These are phyloP conservation scores for Latrodectus elegans DNA, from an alignment of 2,888 invertebrate species.

Conservation along the genomic window DNA sequence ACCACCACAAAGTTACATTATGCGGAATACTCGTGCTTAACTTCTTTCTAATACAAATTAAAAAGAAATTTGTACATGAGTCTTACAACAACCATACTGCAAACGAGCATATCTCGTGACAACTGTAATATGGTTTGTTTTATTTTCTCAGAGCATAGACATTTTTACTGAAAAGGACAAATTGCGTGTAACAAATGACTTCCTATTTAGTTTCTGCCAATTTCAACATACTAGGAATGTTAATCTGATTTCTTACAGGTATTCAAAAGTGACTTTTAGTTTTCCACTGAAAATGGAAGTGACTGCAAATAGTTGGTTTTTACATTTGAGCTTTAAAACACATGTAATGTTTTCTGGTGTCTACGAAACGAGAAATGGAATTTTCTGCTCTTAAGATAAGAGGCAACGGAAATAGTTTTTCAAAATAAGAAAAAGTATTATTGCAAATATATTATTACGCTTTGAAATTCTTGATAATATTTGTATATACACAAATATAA, in stretches of 20 bases:
- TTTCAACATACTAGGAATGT: background rate
- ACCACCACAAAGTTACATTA: background rate
- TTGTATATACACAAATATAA: no score
- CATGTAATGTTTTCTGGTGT: no score
- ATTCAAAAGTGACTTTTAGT: no score
- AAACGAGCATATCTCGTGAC: constrained; percentile 2
- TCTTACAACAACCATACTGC: background rate
- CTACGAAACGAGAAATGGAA: no score
- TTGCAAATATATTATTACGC: no score
- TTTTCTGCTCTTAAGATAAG: no score
- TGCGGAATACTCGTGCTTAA: constrained; percentile 5
- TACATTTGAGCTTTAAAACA: no score
- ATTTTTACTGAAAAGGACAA: constrained; percentile 5
- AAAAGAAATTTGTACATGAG: background rate
- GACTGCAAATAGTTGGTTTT: no score
- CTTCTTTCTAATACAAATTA: constrained; percentile 2
- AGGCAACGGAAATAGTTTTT: no score
- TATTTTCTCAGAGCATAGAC: background rate
- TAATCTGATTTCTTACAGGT: background rate
- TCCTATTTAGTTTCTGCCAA: background rate
- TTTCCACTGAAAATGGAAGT: no score
- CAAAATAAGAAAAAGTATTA: no score
- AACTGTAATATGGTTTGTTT: background rate
- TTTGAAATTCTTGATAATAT: no score
- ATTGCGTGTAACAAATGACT: constrained; percentile 3